These are phyloP conservation scores for Enteromius trimaculatus DNA, from an alignment of 2,797 vertebrate species.

Conservation along the genomic window DNA sequence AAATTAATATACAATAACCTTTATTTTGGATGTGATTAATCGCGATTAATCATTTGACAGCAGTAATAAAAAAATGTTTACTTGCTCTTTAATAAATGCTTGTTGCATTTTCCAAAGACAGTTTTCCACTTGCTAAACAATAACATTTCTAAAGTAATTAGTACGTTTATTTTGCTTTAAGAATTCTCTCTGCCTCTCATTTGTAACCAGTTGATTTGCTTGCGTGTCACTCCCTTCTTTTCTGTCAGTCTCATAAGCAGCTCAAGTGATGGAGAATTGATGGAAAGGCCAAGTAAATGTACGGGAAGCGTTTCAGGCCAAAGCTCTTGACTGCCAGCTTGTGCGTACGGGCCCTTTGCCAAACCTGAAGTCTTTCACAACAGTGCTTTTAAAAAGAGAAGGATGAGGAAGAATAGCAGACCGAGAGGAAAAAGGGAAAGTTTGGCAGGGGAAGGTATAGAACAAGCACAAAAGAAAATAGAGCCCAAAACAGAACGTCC, in stretches of 20 bases:
- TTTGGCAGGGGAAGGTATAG: not conserved
- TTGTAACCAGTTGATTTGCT: conserved; percentile 28
- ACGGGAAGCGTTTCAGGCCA: conserved; percentile 30
- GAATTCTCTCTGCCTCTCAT: conserved; percentile 8
- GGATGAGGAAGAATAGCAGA: conserved; percentile 24
- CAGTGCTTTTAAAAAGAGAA: conserved; percentile 29
- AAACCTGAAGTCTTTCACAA: conserved; percentile 40
- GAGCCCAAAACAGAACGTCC: conserved; percentile 28
- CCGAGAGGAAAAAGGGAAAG: conserved; percentile 10
- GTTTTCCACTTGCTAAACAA: not conserved
- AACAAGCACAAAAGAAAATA: conserved; percentile 30
- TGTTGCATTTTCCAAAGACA: not conserved
- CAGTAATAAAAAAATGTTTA: not conserved
- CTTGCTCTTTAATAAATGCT: not conserved
- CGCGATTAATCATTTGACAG: too few relatives aligned
- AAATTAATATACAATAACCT: too few relatives aligned
- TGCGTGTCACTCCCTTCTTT: not conserved
- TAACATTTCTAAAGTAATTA: not conserved
- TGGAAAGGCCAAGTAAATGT: conserved; percentile 44
- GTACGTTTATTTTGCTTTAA: not conserved
- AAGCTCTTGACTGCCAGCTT: conserved; percentile 32
- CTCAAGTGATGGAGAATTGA: conserved; percentile 21
- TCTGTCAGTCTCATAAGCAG: conserved; percentile 24
- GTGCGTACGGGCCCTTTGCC: conserved; percentile 41
- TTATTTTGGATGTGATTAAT: too few relatives aligned